Evolutionary conservation across 2,888 invertebrate species (phyloP).

Genomic region (Rutpela maculata): DNA sequence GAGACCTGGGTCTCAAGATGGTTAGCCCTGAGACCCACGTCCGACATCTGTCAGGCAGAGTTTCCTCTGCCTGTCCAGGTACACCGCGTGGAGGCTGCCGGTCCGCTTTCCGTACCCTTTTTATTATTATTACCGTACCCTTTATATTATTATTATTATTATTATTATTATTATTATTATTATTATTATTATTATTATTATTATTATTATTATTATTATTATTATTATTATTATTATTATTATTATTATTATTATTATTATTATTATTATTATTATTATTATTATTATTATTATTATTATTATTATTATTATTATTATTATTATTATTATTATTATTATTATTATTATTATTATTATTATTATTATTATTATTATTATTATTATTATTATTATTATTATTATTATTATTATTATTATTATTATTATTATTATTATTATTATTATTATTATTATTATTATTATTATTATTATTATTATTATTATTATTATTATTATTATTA

Average conservation of each 20-base stretch:
- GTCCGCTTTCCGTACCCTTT: background rate
- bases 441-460: background rate
- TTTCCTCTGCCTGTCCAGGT: too few species aligned
- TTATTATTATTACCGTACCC: background rate
- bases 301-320: background rate
- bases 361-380: constrained; percentile 12
- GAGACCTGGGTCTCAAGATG: too few species aligned
- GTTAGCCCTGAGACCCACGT: too few species aligned
- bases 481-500: constrained; percentile 15
- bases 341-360: background rate
- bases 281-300: background rate
- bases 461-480: constrained; percentile 15
- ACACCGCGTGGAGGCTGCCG: too few species aligned
- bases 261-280: background rate
- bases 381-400: constrained; percentile 11
- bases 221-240: background rate
- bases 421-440: background rate
- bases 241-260: background rate
- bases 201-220: background rate
- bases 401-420: constrained; percentile 8
- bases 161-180: background rate
- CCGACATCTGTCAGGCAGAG: too few species aligned
- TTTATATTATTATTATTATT: background rate
- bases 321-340: background rate
- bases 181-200: background rate